Conservation (phyloP, 2,113 vertebrate genomes). For the Pelecanus crispus region DNA sequence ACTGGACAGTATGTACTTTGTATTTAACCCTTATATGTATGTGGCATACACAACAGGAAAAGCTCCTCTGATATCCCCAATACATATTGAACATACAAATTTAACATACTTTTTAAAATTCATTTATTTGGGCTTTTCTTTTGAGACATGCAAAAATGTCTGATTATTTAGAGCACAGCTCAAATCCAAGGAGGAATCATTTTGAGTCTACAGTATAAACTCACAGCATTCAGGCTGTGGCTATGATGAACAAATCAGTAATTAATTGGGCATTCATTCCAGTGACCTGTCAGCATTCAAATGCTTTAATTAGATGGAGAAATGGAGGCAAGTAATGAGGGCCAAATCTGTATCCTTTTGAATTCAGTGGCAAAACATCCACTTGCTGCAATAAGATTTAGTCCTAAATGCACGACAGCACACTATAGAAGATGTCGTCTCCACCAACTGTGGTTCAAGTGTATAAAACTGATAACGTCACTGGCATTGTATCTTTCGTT, state of each 20-base stretch:
- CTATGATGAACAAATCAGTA: constrained; percentile 71
- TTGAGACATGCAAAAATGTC: neutral
- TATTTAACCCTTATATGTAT: neutral
- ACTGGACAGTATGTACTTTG: constrained; percentile 32
- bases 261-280: constrained; percentile 75
- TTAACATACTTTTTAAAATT: constrained; percentile 24
- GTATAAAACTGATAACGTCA: constrained; percentile 34
- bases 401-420: constrained; percentile 56
- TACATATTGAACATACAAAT: constrained; percentile 10
- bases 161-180: constrained; percentile 31
- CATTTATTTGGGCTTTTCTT: constrained; percentile 24
- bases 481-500: constrained; percentile 43
- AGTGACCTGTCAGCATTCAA: constrained; percentile 75
- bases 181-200: constrained; percentile 47
- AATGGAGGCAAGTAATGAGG: constrained; percentile 62
- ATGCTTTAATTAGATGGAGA: constrained; percentile 74
- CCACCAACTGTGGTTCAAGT: constrained; percentile 62
- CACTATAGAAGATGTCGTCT: constrained; percentile 42
- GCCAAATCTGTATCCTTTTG: constrained; percentile 55
- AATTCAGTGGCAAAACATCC: constrained; percentile 53
- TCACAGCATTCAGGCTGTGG: constrained; percentile 57
- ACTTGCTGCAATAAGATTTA: constrained; percentile 59
- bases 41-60: neutral
- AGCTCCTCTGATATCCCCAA: neutral
- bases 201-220: constrained; percentile 34